phyloP scores from a whole-genome alignment of 2,113 vertebrate species.

The Oxygymnocypris stewartii region DNA sequence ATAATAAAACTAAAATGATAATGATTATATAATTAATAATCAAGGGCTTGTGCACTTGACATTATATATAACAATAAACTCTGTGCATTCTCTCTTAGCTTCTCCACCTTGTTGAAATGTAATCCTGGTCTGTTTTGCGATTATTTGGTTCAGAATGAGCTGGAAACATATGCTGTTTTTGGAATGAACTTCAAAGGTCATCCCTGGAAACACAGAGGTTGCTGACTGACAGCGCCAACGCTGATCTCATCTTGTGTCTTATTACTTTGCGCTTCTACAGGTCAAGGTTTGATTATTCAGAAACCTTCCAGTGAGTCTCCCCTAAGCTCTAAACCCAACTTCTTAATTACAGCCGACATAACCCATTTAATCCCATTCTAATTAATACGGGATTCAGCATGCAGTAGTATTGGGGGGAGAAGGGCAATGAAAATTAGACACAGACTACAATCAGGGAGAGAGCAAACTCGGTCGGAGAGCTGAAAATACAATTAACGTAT shows the following conservation, averaged over 20 bases:
- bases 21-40: background rate
- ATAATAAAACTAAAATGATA: background rate
- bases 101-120: background rate
- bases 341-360: constrained; percentile 68
- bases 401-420: constrained; percentile 49
- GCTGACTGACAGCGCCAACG: constrained; percentile 40
- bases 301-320: constrained; percentile 63
- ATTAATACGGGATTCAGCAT: constrained; percentile 63
- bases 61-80: background rate
- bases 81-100: background rate
- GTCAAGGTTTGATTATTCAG: constrained; percentile 54
- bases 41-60: background rate
- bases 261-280: constrained; percentile 53
- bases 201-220: background rate
- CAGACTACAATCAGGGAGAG: constrained; percentile 38
- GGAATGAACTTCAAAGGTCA: constrained; percentile 38
- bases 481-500: constrained; percentile 47
- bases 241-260: constrained; percentile 46
- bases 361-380: constrained; percentile 68
- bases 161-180: constrained; percentile 36
- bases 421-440: constrained; percentile 46
- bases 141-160: background rate
- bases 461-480: constrained; percentile 34
- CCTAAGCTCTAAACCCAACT: constrained; percentile 57
- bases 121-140: background rate